Conservation (phyloP, 2,113 vertebrate genomes). For the Acanthisitta chloris region DNA sequence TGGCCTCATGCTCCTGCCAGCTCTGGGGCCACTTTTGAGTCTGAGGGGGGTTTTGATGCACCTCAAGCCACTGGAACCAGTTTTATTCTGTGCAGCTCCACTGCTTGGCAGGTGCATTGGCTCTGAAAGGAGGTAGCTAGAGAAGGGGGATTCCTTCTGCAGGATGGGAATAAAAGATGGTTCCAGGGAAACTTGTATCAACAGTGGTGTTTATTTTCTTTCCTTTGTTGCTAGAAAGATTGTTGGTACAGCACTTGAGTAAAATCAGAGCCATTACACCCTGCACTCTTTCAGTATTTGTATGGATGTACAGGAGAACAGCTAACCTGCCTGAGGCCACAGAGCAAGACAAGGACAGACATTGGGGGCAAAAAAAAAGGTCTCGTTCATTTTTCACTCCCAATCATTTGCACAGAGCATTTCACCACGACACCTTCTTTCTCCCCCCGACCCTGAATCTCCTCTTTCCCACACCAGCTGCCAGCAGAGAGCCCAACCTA, state of each 20-base stretch:
- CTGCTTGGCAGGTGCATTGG: rapidly evolving
- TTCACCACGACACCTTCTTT: background rate
- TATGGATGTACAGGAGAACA: background rate
- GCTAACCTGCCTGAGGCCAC: background rate
- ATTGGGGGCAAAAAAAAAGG: rapidly evolving
- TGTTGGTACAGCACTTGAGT: background rate
- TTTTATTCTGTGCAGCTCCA: background rate
- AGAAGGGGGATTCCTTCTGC: background rate
- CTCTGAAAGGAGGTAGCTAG: background rate
- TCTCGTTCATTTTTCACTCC: background rate
- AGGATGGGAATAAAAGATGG: background rate
- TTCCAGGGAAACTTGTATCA: background rate
- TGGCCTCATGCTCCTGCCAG: background rate
- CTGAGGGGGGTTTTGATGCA: rapidly evolving
- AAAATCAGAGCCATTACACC: background rate
- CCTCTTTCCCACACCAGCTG: background rate
- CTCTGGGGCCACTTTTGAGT: background rate
- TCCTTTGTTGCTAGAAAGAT: background rate
- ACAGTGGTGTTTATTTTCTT: background rate
- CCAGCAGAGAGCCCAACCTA: background rate
- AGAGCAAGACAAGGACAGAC: background rate
- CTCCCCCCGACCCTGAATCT: background rate
- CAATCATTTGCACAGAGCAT: background rate
- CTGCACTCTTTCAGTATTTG: background rate
- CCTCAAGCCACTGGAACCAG: background rate